A percentile compares a stretch with the other conserved stretches of the same genome.
Conservation (phyloP, 2,113 vertebrate genomes). For the Archilochus colubris region DNA sequence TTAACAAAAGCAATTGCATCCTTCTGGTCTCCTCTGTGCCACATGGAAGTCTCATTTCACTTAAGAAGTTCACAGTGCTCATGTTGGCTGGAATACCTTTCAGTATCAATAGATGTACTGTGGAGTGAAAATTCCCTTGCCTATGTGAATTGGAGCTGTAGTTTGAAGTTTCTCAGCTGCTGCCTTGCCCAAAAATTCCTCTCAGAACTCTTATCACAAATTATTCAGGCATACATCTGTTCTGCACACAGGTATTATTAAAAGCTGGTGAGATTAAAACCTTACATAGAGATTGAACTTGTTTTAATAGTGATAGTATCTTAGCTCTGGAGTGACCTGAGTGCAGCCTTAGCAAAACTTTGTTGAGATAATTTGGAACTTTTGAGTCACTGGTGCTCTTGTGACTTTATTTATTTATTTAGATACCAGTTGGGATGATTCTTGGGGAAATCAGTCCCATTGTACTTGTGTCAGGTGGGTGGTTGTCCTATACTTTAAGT, state of each 20-base stretch:
- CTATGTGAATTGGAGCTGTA: background rate
- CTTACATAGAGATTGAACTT: background rate
- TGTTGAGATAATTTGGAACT: background rate
- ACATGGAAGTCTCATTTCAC: rapidly evolving
- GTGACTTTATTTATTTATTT: background rate
- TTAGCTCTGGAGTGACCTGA: background rate
- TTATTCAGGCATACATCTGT: background rate
- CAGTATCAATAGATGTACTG: background rate
- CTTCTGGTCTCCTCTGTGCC: background rate
- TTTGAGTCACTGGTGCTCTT: background rate
- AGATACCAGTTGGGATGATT: background rate
- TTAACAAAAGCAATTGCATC: background rate
- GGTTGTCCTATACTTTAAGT: background rate
- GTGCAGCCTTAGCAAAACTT: background rate
- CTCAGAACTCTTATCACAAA: background rate
- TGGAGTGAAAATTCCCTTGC: background rate
- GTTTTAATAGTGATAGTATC: background rate
- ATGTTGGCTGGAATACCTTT: rapidly evolving
- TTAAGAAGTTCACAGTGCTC: background rate
- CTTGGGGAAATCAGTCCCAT: background rate
- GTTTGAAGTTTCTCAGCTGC: background rate
- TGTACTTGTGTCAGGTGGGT: background rate
- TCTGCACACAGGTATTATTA: background rate
- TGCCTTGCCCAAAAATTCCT: background rate
- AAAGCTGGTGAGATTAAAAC: background rate